Conservation (phyloP, 2,113 vertebrate genomes). For the Edolisoma coerulescens region DNA sequence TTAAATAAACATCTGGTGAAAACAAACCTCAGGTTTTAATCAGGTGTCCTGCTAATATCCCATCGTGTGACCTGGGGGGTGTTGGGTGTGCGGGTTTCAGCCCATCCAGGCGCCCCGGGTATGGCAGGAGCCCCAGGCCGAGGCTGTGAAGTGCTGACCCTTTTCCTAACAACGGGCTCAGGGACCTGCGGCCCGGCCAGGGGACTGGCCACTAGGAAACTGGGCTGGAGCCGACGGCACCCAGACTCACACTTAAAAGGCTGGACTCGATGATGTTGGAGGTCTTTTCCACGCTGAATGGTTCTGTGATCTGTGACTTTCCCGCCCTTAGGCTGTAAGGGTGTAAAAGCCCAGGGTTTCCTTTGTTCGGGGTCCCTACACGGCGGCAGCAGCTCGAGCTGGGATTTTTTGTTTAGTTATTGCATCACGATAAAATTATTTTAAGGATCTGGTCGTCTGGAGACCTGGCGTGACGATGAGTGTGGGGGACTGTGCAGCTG, state of each 20-base stretch:
- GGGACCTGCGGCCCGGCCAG: background rate
- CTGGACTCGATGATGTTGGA: fast-evolving
- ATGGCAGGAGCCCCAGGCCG: background rate
- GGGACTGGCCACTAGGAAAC: fast-evolving
- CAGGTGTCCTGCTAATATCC: fast-evolving
- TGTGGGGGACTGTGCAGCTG: too few species aligned
- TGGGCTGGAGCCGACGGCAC: too few species aligned
- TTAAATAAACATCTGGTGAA: background rate
- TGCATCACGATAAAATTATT: background rate
- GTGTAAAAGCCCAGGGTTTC: background rate
- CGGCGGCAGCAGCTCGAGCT: too few species aligned
- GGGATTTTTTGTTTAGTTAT: background rate
- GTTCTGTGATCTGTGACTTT: background rate
- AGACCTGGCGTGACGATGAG: background rate
- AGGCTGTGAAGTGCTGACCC: background rate
- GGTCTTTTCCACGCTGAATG: background rate
- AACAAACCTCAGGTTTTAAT: fast-evolving
- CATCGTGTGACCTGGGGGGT: fast-evolving
- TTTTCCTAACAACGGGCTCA: background rate
- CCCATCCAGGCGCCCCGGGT: fast-evolving
- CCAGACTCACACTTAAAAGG: background rate
- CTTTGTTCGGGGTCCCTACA: background rate
- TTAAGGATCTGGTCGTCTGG: background rate
- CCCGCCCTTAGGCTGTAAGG: fast-evolving
- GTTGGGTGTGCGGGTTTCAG: fast-evolving